A percentile compares a stretch with the other conserved stretches of the same genome.
Evolutionary conservation across 2,113 vertebrate genomes (phyloP).

Genomic region (Condylura cristata): DNA sequence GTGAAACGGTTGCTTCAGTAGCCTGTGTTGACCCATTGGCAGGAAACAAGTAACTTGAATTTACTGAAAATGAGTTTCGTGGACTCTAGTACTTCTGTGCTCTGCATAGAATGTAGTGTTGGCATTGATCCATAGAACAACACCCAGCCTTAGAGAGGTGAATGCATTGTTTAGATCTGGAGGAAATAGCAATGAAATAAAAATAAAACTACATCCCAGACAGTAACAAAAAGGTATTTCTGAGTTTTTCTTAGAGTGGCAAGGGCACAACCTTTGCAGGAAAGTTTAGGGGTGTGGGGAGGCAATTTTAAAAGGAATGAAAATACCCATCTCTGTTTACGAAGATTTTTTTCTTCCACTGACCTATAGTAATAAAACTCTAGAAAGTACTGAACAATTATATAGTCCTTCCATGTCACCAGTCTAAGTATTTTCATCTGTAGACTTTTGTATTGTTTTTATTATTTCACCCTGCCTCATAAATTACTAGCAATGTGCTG

Average conservation of each 20-base stretch:
- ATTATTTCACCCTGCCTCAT: slow-evolving; percentile 79
- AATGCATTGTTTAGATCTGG: not conserved
- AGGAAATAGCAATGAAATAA: not conserved
- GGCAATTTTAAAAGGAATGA: not conserved
- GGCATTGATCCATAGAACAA: not conserved
- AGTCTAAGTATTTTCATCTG: slow-evolving; percentile 53
- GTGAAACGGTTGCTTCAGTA: not conserved
- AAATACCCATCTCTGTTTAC: not conserved
- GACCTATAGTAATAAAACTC: not conserved
- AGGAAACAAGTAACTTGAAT: not conserved
- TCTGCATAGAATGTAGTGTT: slow-evolving; percentile 14
- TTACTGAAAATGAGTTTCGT: not conserved
- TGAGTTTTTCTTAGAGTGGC: not conserved
- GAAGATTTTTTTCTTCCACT: not conserved
- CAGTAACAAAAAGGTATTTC: not conserved
- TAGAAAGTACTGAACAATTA: not conserved
- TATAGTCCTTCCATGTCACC: not conserved
- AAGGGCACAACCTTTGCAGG: not conserved
- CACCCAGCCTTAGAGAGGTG: not conserved
- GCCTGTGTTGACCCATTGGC: not conserved
- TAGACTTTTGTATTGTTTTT: slow-evolving; percentile 75
- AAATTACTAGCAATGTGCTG: slow-evolving; percentile 81
- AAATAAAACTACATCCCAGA: not conserved
- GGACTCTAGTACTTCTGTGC: not conserved
- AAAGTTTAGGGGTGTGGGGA: slow-evolving; percentile 15